Evolutionary conservation across 1,140 invertebrate species (phyloP).

Genomic region (Chironomus striatipennis): DNA sequence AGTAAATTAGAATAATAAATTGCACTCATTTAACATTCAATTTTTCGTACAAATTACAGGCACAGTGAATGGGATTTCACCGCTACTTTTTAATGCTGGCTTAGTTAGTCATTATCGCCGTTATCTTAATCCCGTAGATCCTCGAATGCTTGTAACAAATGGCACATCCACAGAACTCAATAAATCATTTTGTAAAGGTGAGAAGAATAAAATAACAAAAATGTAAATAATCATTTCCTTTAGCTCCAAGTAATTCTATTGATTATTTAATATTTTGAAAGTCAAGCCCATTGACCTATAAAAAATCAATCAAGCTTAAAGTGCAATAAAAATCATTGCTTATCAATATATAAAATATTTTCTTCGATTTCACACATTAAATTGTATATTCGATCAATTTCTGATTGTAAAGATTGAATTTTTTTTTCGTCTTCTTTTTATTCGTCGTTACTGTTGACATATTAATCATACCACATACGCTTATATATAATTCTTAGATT

Average conservation of each 20-base stretch:
- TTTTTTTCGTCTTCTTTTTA: too few relatives aligned
- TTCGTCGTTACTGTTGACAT: too few relatives aligned
- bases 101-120: constrained; percentile 22
- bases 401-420: too few relatives aligned
- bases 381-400: too few relatives aligned
- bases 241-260: too few relatives aligned
- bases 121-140: constrained; percentile 22
- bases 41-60: constrained; percentile 6
- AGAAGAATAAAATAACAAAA: background rate
- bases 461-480: too few relatives aligned
- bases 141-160: constrained; percentile 18
- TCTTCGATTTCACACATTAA: too few relatives aligned
- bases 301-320: constrained; percentile 17
- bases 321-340: constrained; percentile 22
- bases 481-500: too few relatives aligned
- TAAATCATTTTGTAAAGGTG: constrained; percentile 17
- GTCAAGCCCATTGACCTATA: constrained; percentile 10
- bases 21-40: constrained; percentile 1
- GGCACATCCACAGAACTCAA: background rate
- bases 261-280: background rate
- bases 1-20: background rate
- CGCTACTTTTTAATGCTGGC: constrained; percentile 18
- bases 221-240: too few relatives aligned
- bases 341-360: background rate
- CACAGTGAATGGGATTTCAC: constrained; percentile 7